Conservation (phyloP, 2,113 vertebrate species). For the Atlantisia rogersi region DNA sequence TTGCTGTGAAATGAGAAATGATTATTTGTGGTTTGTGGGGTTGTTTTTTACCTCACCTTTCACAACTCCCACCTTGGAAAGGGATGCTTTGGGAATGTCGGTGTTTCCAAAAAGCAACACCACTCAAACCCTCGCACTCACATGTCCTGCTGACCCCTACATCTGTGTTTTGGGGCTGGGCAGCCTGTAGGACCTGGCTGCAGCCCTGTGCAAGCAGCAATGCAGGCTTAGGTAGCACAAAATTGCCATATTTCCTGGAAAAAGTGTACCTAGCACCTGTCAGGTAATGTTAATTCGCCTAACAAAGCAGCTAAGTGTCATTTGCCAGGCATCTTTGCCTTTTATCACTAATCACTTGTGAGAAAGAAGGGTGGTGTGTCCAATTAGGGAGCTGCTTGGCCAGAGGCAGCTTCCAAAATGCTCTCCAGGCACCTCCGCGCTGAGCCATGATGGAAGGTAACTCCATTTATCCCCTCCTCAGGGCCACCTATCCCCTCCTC, state of each 20-base stretch:
- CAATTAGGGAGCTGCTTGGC: neutral
- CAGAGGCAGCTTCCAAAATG: neutral
- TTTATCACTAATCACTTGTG: neutral
- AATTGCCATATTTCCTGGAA: neutral
- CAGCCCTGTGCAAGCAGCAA: neutral
- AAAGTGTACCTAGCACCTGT: neutral
- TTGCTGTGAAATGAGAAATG: neutral
- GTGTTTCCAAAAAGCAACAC: neutral
- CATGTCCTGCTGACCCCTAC: neutral
- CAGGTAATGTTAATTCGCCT: neutral
- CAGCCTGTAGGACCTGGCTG: neutral
- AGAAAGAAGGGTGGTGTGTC: neutral
- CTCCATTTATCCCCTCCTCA: neutral
- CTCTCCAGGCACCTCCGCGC: fast-evolving
- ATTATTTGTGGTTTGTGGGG: neutral
- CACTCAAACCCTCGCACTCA: neutral
- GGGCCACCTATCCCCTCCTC: neutral
- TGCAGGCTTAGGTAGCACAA: neutral
- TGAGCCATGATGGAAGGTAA: neutral
- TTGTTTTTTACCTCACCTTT: neutral
- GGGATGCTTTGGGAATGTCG: neutral
- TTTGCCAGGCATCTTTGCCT: neutral
- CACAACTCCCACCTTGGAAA: neutral
- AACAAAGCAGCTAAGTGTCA: neutral
- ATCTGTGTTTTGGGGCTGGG: fast-evolving